Evolutionary conservation across 2,113 vertebrate genomes (phyloP).

Genomic region (Pteruthius melanotis): DNA sequence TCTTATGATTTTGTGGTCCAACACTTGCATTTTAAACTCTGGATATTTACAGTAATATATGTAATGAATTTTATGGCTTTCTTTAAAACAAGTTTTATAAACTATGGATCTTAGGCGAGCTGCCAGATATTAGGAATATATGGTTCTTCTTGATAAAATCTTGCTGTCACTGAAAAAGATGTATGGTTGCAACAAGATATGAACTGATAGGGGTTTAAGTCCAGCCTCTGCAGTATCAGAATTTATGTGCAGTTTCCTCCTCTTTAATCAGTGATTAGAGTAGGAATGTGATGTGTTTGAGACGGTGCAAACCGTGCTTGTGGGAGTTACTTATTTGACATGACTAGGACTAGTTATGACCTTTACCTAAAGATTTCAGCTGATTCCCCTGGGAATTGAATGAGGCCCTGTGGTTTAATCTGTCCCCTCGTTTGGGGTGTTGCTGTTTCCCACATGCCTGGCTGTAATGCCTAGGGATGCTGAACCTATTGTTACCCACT

Average conservation of each 20-base stretch:
- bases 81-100: neutral
- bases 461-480: neutral
- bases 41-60: neutral
- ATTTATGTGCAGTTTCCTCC: constrained; percentile 50
- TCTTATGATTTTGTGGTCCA: neutral
- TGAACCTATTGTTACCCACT: neutral
- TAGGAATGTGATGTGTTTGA: constrained; percentile 42
- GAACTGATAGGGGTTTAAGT: constrained; percentile 2
- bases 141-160: constrained; percentile 16
- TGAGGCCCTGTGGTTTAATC: neutral
- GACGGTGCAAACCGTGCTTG: constrained; percentile 10
- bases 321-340: constrained; percentile 19
- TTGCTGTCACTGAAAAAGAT: neutral
- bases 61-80: neutral
- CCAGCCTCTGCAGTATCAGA: neutral
- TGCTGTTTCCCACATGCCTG: neutral
- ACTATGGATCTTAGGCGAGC: neutral
- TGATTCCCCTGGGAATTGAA: neutral
- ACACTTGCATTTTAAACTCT: neutral
- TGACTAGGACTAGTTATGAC: constrained; percentile 20
- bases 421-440: neutral
- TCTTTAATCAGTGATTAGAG: constrained; percentile 32
- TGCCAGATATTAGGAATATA: constrained; percentile 36
- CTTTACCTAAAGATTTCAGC: neutral
- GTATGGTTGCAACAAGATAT: neutral